Percentiles rank a stretch among this genome's conserved stretches.
These are phyloP conservation scores for Cybosia mesomella DNA, from an alignment of 2,888 invertebrate species.

Conservation along the genomic window DNA sequence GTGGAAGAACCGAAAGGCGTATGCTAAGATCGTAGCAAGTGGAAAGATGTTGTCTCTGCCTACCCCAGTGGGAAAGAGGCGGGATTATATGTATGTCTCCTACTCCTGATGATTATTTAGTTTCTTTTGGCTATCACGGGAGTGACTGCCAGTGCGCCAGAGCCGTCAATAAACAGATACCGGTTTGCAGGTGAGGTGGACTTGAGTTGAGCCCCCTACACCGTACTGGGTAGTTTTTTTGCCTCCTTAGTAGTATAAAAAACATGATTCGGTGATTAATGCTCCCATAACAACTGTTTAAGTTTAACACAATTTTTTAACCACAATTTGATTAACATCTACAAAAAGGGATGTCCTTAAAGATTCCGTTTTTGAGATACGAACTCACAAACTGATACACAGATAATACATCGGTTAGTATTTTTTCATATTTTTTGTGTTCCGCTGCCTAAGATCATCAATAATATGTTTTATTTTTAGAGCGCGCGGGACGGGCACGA, in stretches of 20 bases:
- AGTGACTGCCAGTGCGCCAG: too few relatives aligned
- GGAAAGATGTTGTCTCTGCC: too few relatives aligned
- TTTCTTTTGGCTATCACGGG: too few relatives aligned
- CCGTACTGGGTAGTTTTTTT: too few relatives aligned
- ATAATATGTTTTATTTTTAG: conserved; percentile 45
- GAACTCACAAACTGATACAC: conserved; percentile 46
- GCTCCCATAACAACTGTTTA: conserved; percentile 11
- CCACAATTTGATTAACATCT: conserved; percentile 42
- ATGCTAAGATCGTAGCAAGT: too few relatives aligned
- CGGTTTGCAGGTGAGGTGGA: too few relatives aligned
- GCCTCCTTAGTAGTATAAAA: not conserved
- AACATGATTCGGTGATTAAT: conserved; percentile 24
- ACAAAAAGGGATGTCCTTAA: conserved; percentile 26
- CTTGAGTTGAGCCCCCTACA: too few relatives aligned
- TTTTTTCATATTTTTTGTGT: conserved; percentile 23
- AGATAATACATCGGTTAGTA: conserved; percentile 39
- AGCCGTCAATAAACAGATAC: too few relatives aligned
- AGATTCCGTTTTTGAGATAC: conserved; percentile 53
- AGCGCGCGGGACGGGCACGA: conserved; percentile 38
- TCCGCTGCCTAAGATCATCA: conserved; percentile 44
- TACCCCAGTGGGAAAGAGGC: too few relatives aligned
- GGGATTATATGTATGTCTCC: too few relatives aligned
- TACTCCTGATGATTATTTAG: too few relatives aligned
- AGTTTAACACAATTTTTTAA: conserved; percentile 26
- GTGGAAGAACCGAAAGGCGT: too few relatives aligned